Evolutionary conservation across 1,140 invertebrate genomes (phyloP), one percentile per base, ranked within the genome.

Genomic region (Ips nitidus): DNA sequence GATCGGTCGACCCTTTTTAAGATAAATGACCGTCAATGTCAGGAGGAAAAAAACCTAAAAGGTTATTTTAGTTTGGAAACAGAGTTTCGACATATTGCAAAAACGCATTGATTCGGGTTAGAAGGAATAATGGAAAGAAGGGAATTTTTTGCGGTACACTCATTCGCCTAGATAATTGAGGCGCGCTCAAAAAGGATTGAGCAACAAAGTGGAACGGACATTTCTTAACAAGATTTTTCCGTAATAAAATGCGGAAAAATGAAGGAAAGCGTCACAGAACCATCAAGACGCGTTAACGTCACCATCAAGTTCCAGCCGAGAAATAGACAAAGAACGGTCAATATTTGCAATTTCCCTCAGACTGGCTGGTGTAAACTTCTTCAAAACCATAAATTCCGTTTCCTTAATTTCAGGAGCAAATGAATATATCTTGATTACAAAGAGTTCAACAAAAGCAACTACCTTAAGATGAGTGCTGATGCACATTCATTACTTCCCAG

Each of bases 401-500:
- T 5, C 45, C 38, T 6, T 63, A 63, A 63, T 63, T 63, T 63
- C 36, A 41, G 5, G 8, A 22, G 40, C 4, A 38, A 63, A 63
- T 63, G 50, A 63, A 63, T 63, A 43, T 52, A 41, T 52, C 50
- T 52, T 66, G 64, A 66, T 66, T 66, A 57, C 41, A 66, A 66
- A 57, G 64, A 57, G 41, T 43, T 39, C 8, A 5, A 56, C 22
- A 58, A 45, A 47, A 50, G 41, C 64, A 50, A 58, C 53, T 52
- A 58, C 64, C 64, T 57, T 50, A 40, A 41, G 52, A 66, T 66
- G 50, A 66, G 64, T 36, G 64, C 53, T 58, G 64, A 66, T 66
- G 64, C 64, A 66, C 64, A 66, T 66, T 66, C 53, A 58, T 66
- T 57, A 57, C 43, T 22, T 66, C 52, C 22, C 53, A 57, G 64